Evolutionary conservation across 2,113 vertebrate species (phyloP), one percentile per base, ranked within the genome.

Genomic region (Takifugu flavidus): DNA sequence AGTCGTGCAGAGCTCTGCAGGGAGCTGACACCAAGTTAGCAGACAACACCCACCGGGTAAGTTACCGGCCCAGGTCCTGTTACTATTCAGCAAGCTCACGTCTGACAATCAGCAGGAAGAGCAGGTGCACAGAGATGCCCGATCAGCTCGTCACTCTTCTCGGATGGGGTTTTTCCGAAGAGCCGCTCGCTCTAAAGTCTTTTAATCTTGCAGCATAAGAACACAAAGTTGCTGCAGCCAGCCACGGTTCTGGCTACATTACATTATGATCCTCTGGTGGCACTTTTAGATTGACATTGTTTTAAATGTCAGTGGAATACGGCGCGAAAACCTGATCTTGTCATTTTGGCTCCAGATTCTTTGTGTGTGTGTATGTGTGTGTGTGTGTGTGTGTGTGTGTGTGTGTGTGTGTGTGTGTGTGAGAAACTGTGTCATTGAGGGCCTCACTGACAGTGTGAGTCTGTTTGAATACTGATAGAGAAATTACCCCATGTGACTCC

Each of bases 21-120:
- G 92, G 87, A 67, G 89, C 80, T 54, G 79, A 82, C 1, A 67
- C 66, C 72, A 88, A 84, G 82, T 93, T 96, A 58, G 57, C 49
- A 7, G 91, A 82, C 83, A 94, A 94, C 88, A 95, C 95, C 49
- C 92, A 95, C 90, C 72, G 56, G 82, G 95, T 95, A 90, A 94
- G 95, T 82, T 66, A 70, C 74, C 67, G 3, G 15, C 65, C 25
- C 54, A 58, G 74, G 55, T 86, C 77, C 64, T 52, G 64, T 82
- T 84, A 56, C 67, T 59, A 62, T 57, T 70, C 25, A 11, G 6
- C 46, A 49, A 5, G 3, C 15, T 7, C 67, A 62, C 67, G 58
- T 60, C 71, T 63, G 51, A 65, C 58, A 56, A 20, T 65, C 47
- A 34, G 13, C 28, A n/a, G 68, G 62, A 49, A 74, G 77, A 65